phyloP scores from a whole-genome alignment of 2,888 invertebrate genomes.

The Tipula lateralis region DNA sequence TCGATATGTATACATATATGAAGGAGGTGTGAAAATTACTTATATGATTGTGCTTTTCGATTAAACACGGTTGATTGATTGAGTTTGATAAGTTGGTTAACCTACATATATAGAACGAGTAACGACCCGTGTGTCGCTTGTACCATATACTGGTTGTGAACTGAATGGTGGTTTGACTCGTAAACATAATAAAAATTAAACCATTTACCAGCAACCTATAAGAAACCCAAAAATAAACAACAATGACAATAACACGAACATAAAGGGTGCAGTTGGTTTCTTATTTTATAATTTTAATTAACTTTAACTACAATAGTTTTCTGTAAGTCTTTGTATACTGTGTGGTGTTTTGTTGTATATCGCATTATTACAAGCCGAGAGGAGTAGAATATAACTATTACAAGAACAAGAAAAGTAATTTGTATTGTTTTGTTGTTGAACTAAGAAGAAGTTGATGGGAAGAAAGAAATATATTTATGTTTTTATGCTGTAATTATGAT shows the following conservation, averaged over 20 bases:
- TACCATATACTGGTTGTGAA: background rate
- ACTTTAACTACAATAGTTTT: background rate
- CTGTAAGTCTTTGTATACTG: background rate
- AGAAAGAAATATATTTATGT: background rate
- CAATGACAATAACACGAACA: background rate
- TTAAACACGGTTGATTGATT: too few species aligned
- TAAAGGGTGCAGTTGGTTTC: background rate
- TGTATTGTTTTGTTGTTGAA: background rate
- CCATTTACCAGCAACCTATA: background rate
- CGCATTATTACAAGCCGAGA: background rate
- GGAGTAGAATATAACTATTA: background rate
- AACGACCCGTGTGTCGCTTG: background rate
- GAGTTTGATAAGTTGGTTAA: background rate
- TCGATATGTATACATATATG: background rate
- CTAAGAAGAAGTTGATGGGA: background rate
- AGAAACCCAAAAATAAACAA: background rate
- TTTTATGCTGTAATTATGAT: conserved; percentile 15
- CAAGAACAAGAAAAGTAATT: background rate
- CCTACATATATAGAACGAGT: background rate
- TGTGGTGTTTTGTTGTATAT: background rate
- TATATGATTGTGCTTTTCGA: background rate
- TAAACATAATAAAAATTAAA: background rate
- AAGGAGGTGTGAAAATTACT: background rate
- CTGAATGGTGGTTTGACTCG: background rate
- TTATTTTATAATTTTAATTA: background rate